Evolutionary conservation across 1,140 invertebrate genomes (phyloP).

Genomic region (Mya arenaria): DNA sequence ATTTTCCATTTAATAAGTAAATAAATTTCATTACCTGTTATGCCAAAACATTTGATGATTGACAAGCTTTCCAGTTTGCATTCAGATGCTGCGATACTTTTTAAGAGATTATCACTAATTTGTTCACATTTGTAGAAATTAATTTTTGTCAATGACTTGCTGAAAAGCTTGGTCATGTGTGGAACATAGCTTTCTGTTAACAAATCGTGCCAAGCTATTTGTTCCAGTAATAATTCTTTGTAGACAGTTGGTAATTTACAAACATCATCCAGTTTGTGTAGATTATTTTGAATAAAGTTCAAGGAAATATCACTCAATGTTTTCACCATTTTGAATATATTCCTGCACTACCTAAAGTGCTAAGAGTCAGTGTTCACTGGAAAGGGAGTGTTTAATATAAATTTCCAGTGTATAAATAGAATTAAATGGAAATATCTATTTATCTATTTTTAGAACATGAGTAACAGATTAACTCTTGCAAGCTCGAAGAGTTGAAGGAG

Average conservation of each 20-base stretch:
- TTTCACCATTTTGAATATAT: too few species aligned
- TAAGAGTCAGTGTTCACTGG: too few species aligned
- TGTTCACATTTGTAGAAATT: conserved; percentile 71
- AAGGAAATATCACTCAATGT: too few species aligned
- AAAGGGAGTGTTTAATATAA: too few species aligned
- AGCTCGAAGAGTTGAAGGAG: too few species aligned
- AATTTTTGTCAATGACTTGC: conserved; percentile 62
- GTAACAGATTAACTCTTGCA: too few species aligned
- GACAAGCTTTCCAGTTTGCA: conserved; percentile 67
- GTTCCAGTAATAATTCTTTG: conserved; percentile 72
- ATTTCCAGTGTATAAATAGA: too few species aligned
- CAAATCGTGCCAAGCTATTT: conserved; percentile 69
- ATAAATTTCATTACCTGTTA: conserved; percentile 67
- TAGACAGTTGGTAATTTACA: conserved; percentile 65
- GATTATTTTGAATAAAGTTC: too few species aligned
- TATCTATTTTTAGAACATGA: too few species aligned
- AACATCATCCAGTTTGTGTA: conserved; percentile 58
- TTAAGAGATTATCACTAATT: conserved; percentile 66
- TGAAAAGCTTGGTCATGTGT: conserved; percentile 66
- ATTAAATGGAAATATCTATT: too few species aligned
- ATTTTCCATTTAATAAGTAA: too few species aligned
- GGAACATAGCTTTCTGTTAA: conserved; percentile 63
- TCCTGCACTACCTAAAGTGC: too few species aligned
- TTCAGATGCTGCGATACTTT: conserved; percentile 48
- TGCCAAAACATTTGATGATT: conserved; percentile 61